Percentiles rank a stretch among this genome's conserved stretches.
Evolutionary conservation across 2,113 vertebrate species (phyloP).

Genomic region (Manacus vitellinus): DNA sequence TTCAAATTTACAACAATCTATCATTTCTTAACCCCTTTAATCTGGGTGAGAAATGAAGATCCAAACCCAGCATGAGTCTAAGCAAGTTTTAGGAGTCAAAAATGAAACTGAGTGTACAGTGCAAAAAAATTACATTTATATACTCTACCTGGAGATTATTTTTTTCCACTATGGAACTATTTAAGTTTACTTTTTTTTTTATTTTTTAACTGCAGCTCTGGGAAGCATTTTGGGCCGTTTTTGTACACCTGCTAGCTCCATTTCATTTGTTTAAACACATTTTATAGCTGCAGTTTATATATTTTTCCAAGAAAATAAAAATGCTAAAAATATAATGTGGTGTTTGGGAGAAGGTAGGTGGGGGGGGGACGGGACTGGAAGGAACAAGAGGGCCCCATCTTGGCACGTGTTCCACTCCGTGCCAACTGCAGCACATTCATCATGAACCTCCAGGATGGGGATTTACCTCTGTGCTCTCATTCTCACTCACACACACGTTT

Average conservation of each 20-base stretch:
- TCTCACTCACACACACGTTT: not conserved
- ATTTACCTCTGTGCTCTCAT: not conserved
- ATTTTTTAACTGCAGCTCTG: slow-evolving; percentile 43
- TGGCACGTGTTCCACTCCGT: slow-evolving; percentile 45
- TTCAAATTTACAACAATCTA: too few relatives aligned
- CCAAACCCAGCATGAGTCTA: not conserved
- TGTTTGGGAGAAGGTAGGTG: not conserved
- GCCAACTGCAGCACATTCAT: slow-evolving; percentile 62
- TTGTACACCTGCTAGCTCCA: slow-evolving; percentile 38
- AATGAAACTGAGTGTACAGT: not conserved
- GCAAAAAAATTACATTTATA: slow-evolving; percentile 19
- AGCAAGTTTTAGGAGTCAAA: not conserved
- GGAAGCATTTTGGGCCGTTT: slow-evolving; percentile 47
- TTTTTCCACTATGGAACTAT: slow-evolving; percentile 44
- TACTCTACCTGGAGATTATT: not conserved
- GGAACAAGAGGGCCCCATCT: slow-evolving; percentile 45
- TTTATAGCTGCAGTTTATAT: slow-evolving; percentile 49
- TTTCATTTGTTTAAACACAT: slow-evolving; percentile 46
- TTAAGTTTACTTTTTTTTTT: slow-evolving; percentile 14
- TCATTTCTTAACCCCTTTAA: not conserved
- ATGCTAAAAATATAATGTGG: slow-evolving; percentile 36
- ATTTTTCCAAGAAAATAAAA: slow-evolving; percentile 66
- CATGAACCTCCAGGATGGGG: not conserved
- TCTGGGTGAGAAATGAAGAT: not conserved
- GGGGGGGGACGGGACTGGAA: slow-evolving; percentile 24